A percentile compares a stretch with the other conserved stretches of the same genome.
phyloP scores from a whole-genome alignment of 1,140 invertebrate genomes.

The Maconellicoccus hirsutus region DNA sequence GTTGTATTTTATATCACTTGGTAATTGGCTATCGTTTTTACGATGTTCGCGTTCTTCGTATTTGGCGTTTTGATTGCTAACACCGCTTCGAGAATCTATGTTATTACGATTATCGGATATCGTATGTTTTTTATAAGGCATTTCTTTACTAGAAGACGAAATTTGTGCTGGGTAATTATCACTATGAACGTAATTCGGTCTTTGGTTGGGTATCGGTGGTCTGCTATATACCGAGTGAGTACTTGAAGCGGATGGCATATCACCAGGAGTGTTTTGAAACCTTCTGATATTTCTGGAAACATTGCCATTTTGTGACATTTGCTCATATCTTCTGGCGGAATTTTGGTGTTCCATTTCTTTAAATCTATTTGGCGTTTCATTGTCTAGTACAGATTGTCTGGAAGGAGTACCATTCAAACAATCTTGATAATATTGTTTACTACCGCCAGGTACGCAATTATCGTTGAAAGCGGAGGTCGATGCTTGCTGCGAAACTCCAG shows the following conservation, averaged over 20 bases:
- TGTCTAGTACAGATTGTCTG: neutral
- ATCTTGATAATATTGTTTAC: neutral
- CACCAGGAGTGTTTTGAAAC: neutral
- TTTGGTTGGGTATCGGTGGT: neutral
- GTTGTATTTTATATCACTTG: neutral
- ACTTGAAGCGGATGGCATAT: neutral
- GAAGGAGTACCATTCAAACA: neutral
- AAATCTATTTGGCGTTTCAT: slow-evolving; percentile 1
- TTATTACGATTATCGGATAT: neutral
- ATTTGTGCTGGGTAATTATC: neutral
- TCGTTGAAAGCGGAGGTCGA: neutral
- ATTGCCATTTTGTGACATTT: neutral
- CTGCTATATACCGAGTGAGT: neutral
- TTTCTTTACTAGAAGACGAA: neutral
- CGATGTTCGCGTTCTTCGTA: neutral
- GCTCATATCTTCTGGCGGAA: neutral
- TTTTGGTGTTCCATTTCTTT: neutral
- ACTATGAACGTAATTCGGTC: neutral
- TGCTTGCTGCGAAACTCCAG: slow-evolving; percentile 1
- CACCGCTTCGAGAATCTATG: neutral
- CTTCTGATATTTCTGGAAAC: neutral
- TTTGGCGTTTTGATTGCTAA: neutral
- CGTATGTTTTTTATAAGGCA: neutral
- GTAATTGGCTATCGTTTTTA: neutral
- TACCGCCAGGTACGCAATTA: neutral